Evolutionary conservation across 2,888 invertebrate genomes (phyloP), one percentile per base, ranked within the genome.

Genomic region (Orthosia gothica): DNA sequence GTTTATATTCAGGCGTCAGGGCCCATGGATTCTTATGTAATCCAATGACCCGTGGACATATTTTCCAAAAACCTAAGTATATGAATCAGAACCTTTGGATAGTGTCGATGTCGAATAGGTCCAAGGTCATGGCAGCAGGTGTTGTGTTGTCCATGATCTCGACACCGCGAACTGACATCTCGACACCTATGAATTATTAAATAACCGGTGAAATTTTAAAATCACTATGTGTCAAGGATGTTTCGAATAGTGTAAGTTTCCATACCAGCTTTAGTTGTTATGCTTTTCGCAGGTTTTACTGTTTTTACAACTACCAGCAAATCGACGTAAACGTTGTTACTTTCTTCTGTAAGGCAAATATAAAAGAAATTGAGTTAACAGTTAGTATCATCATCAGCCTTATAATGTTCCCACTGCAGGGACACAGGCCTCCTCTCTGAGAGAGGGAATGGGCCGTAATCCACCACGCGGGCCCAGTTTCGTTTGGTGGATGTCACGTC

Each of bases 21-120:
- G 1, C 40, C 9, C 40, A 0, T 40, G 40, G 40, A 1, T 40
- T 0, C 40, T 40, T 40, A 40, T 40, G 40, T 40, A 9, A 40
- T 40, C 32, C 5, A 32, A 32, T 32, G 32, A 40, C 9, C 40
- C 40, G 9, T 40, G 40, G 40, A 40, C 40, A 26, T 26, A 40
- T 40, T 40, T 40, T 4, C 0, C 40, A 40, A 40, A 40, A 9
- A 40, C 9, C 40, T 40, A 40, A 40, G 7, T 40, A 40, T 40
- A 40, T 40, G 9, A 40, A 1, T 40, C 40, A 40, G 9, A 40
- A 40, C 95, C 97, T 97, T 84, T 97, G 95, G 70, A 98, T 98
- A 89, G 98, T 97, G 80, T 98, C 98, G 4, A 96, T 94, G 80
- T 98, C 98, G 97, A 98, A 98, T 62, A 97, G 93, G 64, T 98